These are phyloP conservation scores for Drosophila testacea DNA, from an alignment of 2,888 invertebrate species.

Conservation along the genomic window DNA sequence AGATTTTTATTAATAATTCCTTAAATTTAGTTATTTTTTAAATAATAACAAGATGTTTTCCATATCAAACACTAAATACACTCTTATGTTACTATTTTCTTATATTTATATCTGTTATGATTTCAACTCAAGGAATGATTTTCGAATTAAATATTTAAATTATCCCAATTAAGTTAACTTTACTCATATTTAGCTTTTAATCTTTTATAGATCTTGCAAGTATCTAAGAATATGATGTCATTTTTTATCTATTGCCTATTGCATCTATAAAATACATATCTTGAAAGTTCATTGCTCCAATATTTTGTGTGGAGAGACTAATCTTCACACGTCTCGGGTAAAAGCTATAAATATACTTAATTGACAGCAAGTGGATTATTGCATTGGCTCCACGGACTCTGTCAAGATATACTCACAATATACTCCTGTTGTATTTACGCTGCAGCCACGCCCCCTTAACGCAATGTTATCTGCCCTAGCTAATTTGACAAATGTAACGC, in stretches of 20 bases:
- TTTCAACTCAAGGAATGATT: background rate
- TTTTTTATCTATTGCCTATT: background rate
- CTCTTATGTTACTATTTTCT: no score
- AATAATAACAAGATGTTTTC: background rate
- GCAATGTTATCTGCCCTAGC: conserved; percentile 52
- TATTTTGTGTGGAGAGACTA: background rate
- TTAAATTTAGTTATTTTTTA: background rate
- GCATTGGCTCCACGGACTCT: conserved; percentile 37
- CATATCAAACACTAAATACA: no score
- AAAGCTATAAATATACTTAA: conserved; percentile 58
- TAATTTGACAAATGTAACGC: conserved; percentile 75
- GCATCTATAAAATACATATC: background rate
- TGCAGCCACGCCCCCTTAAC: conserved; percentile 31
- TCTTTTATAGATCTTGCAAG: background rate
- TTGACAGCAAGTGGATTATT: conserved; percentile 69
- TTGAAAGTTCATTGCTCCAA: conserved; percentile 13
- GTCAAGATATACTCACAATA: conserved; percentile 8
- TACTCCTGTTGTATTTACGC: conserved; percentile 11
- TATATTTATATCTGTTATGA: no score
- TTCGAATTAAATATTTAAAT: background rate
- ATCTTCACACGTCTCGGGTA: conserved; percentile 32
- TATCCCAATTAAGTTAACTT: background rate
- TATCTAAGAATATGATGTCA: background rate
- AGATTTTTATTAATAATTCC: background rate
- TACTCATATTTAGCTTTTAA: background rate